phyloP scores from a whole-genome alignment of 2,888 invertebrate genomes.

The Drosophila cognata region DNA sequence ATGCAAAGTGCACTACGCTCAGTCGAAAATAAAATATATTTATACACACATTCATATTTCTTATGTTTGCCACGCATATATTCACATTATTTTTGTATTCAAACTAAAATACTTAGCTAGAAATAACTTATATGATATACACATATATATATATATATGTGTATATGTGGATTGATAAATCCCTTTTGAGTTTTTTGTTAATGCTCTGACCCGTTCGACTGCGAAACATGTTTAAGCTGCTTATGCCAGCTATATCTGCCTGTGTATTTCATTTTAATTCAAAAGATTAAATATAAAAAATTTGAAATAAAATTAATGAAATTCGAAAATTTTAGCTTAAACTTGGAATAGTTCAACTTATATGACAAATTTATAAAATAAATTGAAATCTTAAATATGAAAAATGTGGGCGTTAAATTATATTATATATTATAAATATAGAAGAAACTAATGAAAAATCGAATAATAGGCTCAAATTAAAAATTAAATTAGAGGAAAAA shows the following conservation, averaged over 20 bases:
- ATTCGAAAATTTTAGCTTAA: neutral
- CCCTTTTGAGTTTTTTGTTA: neutral
- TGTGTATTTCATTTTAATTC: neutral
- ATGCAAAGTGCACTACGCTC: slow-evolving; percentile 1
- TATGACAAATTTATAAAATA: neutral
- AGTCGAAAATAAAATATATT: neutral
- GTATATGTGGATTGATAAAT: neutral
- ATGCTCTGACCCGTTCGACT: neutral
- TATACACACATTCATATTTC: neutral
- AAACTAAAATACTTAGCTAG: neutral
- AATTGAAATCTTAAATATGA: neutral
- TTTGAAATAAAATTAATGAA: neutral
- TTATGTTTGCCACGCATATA: neutral
- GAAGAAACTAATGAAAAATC: neutral
- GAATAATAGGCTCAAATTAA: too few species aligned
- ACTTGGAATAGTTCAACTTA: neutral
- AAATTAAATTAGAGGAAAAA: neutral
- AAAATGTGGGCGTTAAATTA: too few species aligned
- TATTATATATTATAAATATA: too few species aligned
- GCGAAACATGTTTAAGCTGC: neutral
- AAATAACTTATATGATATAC: neutral
- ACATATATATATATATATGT: neutral
- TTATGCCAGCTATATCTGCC: neutral
- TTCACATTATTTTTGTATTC: neutral
- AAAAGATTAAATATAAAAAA: neutral